These are phyloP conservation scores for Philhelius pedissequus DNA, from an alignment of 2,888 invertebrate species.

Conservation along the genomic window DNA sequence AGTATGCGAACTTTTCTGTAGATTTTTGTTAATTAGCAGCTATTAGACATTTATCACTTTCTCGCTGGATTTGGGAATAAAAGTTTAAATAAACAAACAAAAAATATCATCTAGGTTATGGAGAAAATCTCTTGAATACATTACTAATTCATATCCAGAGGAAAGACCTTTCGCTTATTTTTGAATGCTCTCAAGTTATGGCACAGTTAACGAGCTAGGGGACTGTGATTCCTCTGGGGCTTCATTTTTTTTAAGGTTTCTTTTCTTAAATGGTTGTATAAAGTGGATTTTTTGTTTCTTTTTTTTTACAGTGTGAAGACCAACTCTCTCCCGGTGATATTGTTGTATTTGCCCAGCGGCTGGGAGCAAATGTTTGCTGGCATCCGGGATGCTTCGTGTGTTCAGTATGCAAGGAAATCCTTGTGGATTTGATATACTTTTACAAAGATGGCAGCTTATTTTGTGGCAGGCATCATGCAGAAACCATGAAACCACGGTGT, in stretches of 20 bases:
- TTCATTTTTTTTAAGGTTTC: slow-evolving; percentile 28
- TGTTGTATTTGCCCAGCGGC: slow-evolving; percentile 92
- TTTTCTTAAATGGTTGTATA: slow-evolving; percentile 11
- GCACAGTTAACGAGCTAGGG: slow-evolving; percentile 32
- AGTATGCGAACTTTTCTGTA: slow-evolving; percentile 8
- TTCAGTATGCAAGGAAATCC: slow-evolving; percentile 93
- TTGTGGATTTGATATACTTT: slow-evolving; percentile 98
- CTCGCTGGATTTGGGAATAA: background rate
- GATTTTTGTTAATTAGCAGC: slow-evolving; percentile 53
- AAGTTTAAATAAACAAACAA: background rate
- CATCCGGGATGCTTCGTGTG: slow-evolving; percentile 98
- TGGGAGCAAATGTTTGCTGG: slow-evolving; percentile 92
- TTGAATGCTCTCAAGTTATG: slow-evolving; percentile 21
- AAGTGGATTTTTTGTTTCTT: slow-evolving; percentile 6
- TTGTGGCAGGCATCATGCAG: slow-evolving; percentile 98
- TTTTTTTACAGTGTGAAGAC: slow-evolving; percentile 87
- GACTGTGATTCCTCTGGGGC: slow-evolving; percentile 25
- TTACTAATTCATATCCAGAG: background rate
- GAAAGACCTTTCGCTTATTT: slow-evolving; percentile 10
- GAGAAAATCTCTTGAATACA: slow-evolving; percentile 8
- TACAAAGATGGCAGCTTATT: slow-evolving; percentile 92
- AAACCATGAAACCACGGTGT: slow-evolving; percentile 96
- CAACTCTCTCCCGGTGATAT: slow-evolving; percentile 92
- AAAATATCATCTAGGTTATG: slow-evolving; percentile 6
- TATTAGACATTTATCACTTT: slow-evolving; percentile 45